Evolutionary conservation across 2,797 vertebrate species (phyloP).

Genomic region (Rhyacichthys aspro): DNA sequence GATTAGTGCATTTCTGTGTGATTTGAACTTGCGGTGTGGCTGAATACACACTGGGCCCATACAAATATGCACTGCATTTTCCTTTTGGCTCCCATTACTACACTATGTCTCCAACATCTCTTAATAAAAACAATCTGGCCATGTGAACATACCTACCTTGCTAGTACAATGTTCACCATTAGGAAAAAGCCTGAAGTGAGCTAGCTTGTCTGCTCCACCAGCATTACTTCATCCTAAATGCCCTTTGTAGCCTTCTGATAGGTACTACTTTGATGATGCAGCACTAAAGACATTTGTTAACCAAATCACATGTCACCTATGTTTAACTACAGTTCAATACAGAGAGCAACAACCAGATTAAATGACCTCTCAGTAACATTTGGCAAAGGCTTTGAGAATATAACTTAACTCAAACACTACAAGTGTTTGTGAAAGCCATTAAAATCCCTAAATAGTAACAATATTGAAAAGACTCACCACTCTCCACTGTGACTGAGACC

Average conservation of each 20-base stretch:
- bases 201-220: not conserved
- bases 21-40: not conserved
- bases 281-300: constrained; percentile 29
- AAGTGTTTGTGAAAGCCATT: too few relatives aligned
- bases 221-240: constrained; percentile 5
- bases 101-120: constrained; percentile 23
- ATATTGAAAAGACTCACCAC: not conserved
- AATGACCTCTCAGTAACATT: not conserved
- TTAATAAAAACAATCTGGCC: constrained; percentile 22
- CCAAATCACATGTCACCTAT: constrained; percentile 11
- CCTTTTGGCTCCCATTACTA: constrained; percentile 28
- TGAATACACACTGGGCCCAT: not conserved
- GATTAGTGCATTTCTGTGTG: not conserved
- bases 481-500: constrained; percentile 6
- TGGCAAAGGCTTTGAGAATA: not conserved
- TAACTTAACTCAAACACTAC: not conserved
- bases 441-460: too few relatives aligned
- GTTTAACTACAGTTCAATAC: constrained; percentile 4
- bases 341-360: not conserved
- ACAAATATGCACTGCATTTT: constrained; percentile 15
- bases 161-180: not conserved
- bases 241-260: constrained; percentile 14
- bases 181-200: constrained; percentile 4
- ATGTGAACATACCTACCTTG: constrained; percentile 3
- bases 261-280: constrained; percentile 14